phyloP scores from a whole-genome alignment of 2,888 invertebrate species.

The Drosophila robusta region DNA sequence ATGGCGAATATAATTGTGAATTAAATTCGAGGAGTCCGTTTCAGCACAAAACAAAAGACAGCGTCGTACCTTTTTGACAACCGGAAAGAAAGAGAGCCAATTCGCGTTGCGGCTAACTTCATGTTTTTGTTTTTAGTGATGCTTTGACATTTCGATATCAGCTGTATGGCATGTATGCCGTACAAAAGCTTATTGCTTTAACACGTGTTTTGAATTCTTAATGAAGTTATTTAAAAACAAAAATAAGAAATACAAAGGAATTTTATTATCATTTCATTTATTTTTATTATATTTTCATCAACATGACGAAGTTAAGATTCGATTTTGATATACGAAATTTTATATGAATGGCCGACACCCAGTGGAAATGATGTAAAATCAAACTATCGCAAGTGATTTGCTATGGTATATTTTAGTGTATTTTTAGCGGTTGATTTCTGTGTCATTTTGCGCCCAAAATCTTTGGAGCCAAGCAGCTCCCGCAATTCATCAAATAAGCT shows the following conservation, averaged over 20 bases:
- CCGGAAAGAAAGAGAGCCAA: conserved; percentile 84
- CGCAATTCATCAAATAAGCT: conserved; percentile 29
- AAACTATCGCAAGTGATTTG: neutral
- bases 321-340: too few relatives aligned
- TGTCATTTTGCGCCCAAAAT: conserved; percentile 44
- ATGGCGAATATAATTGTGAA: conserved; percentile 71
- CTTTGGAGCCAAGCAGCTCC: conserved; percentile 35
- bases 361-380: neutral
- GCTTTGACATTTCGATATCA: conserved; percentile 27
- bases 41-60: conserved; percentile 51
- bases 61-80: conserved; percentile 84
- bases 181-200: conserved; percentile 17
- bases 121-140: conserved; percentile 30
- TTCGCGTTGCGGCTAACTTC: conserved; percentile 44
- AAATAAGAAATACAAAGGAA: neutral
- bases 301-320: neutral
- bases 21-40: conserved; percentile 48
- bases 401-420: conserved; percentile 27
- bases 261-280: too few relatives aligned
- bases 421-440: conserved; percentile 13
- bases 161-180: conserved; percentile 4
- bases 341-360: neutral
- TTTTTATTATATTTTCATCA: neutral
- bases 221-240: neutral
- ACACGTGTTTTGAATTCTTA: neutral